phyloP scores from a whole-genome alignment of 2,888 invertebrate genomes.

The Tiliacea citrago region DNA sequence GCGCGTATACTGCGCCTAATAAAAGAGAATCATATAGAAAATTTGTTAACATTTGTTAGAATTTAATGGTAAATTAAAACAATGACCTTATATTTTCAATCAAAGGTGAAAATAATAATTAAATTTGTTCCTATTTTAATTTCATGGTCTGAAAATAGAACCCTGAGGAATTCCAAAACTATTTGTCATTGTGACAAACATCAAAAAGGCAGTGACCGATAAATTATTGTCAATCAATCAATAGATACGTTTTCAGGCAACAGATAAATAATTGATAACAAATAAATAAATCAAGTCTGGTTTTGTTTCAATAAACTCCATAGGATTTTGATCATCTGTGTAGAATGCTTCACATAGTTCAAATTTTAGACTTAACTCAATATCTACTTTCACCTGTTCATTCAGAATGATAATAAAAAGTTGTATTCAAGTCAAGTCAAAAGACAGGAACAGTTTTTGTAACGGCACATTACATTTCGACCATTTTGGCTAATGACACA shows the following conservation, averaged over 20 bases:
- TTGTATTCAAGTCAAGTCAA: conserved; percentile 46
- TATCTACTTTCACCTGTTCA: conserved; percentile 62
- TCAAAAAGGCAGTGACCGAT: not conserved
- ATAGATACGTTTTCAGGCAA: not conserved
- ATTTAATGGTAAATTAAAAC: no score
- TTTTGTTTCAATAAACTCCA: not conserved
- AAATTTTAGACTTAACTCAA: not conserved
- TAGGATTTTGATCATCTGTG: not conserved
- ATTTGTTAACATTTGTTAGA: not conserved
- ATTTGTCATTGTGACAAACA: not conserved
- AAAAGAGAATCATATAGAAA: no score
- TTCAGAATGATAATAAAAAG: conserved; percentile 57
- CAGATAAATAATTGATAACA: not conserved
- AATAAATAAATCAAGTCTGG: not conserved
- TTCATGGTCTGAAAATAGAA: conserved; percentile 3
- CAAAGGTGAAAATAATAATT: no score
- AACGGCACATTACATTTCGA: conserved; percentile 73
- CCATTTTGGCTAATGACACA: conserved; percentile 70
- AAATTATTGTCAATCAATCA: not conserved
- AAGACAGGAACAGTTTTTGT: conserved; percentile 69
- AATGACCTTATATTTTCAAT: no score
- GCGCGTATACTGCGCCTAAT: conserved; percentile 30
- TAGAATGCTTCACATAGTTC: conserved; percentile 5
- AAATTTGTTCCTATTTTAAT: no score
- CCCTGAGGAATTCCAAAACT: conserved; percentile 7